A percentile compares a stretch with the other conserved stretches of the same genome.
phyloP scores from a whole-genome alignment of 2,888 invertebrate genomes.

The Phragmatobia fuliginosa region DNA sequence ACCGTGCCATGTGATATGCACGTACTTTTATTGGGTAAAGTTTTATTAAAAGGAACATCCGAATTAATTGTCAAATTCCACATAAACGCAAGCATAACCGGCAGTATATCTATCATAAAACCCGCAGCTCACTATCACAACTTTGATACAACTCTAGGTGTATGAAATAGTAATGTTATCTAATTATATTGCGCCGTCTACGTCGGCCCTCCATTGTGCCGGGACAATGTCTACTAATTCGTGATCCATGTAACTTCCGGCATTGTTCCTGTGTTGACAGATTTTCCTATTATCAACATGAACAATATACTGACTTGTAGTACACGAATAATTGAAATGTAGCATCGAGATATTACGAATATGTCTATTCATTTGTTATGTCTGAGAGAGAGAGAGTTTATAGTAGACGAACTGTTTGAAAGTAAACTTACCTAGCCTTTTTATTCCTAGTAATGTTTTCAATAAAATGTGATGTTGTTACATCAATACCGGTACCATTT shows the following conservation, averaged over 20 bases:
- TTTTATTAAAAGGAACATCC: no score
- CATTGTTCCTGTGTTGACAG: constrained; percentile 84
- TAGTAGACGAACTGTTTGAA: not conserved
- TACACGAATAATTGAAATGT: constrained; percentile 60
- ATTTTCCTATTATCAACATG: constrained; percentile 82
- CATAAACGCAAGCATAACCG: not conserved
- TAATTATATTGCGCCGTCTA: constrained; percentile 71
- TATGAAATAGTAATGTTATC: constrained; percentile 61
- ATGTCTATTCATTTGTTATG: constrained; percentile 13
- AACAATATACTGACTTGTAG: constrained; percentile 70
- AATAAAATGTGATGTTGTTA: no score
- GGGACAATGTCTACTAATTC: constrained; percentile 84
- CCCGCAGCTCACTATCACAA: constrained; percentile 4
- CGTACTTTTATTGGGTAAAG: no score
- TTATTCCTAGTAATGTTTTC: not conserved
- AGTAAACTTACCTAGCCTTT: no score
- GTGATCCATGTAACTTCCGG: constrained; percentile 84
- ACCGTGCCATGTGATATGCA: no score
- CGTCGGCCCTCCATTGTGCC: constrained; percentile 67
- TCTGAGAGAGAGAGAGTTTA: not conserved
- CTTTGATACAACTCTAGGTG: constrained; percentile 8
- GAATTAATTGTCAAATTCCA: not conserved
- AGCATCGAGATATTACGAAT: constrained; percentile 16
- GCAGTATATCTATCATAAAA: not conserved
- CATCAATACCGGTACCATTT: no score